Percentiles rank a stretch among this genome's conserved stretches.
Evolutionary conservation across 1,140 invertebrate genomes (phyloP).

Genomic region (Macrocentrus cingulum): DNA sequence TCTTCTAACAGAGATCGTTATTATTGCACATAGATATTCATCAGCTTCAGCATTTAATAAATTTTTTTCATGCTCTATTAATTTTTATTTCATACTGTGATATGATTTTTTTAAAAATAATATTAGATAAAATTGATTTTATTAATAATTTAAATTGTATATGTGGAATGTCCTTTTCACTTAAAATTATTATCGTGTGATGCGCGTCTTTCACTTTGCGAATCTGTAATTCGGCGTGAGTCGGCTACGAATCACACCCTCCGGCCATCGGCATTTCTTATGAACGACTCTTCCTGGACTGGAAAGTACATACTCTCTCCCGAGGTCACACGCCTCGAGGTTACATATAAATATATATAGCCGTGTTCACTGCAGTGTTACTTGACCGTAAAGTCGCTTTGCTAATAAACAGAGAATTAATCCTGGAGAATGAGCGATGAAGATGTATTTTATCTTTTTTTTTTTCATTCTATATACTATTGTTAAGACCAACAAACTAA

Average conservation of each 20-base stretch:
- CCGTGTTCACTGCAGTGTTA: conserved; percentile 9
- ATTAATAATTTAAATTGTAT: no score
- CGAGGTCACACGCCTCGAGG: conserved; percentile 24
- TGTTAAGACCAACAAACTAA: not conserved
- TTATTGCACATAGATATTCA: no score
- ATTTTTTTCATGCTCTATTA: no score
- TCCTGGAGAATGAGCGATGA: no score
- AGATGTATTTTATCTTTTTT: no score
- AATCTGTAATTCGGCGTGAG: conserved; percentile 22
- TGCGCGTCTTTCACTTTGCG: conserved; percentile 10
- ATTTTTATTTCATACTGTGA: no score
- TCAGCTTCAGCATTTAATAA: no score
- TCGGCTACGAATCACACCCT: conserved; percentile 11
- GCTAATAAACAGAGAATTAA: conserved; percentile 2
- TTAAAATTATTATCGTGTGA: conserved; percentile 7
- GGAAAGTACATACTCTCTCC: conserved; percentile 28
- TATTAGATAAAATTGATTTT: no score
- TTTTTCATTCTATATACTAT: no score
- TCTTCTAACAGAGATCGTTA: no score
- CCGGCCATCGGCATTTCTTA: conserved; percentile 18
- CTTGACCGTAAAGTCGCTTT: conserved; percentile 18
- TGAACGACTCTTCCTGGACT: conserved; percentile 28
- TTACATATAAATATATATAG: conserved; percentile 8
- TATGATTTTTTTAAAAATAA: no score
- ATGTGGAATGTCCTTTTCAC: conserved; percentile 7